Evolutionary conservation across 2,888 invertebrate species (phyloP), one percentile per base, ranked within the genome.

Genomic region (Trichogramma dendrolimi): DNA sequence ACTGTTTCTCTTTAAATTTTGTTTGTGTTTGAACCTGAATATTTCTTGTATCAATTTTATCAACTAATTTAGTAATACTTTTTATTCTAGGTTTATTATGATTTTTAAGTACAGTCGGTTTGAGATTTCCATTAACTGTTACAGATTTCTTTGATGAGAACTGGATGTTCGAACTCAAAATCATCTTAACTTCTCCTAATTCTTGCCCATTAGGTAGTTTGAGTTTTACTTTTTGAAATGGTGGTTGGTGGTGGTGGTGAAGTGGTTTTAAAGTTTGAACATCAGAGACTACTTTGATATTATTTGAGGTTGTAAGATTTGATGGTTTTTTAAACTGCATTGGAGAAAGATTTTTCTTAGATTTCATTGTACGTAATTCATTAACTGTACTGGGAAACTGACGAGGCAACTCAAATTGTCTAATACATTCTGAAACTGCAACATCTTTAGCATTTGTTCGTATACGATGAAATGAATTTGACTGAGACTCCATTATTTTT

Each of bases 131-230:
- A 27, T 27, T 27, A 27, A 27, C 27, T 27, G 27, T 27, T 27
- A 27, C 27, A 27, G 27, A 27, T 27, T 27, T 27, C 27, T 27
- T 27, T 27, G 27, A 27, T 27, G 27, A 27, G 27, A 27, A 27
- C 27, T 27, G 27, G 27, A 27, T 27, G 27, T 27, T 27, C 3
- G 27, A 27, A 2, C 70, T 52, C 10, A 74, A 43, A 46, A 73
- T 53, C 0, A 76, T 63, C 5, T 75, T 70, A 6, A 75, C 66
- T 57, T 77, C 72, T 7, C 76, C 77, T 0, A 77, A 62, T 56
- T 76, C 75, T 50, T 67, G 70, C 0, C 77, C 77, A 61, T 74
- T 68, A 4, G 67, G 64, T 4, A 70, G 66, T 56, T 70, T 71
- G 14, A 77, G 67, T 60, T 73, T 75, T 3, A 76, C 57, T 46